Percentiles rank a stretch among this genome's conserved stretches.
Conservation (phyloP, 2,797 vertebrate species). For the Alfaro cultratus region DNA sequence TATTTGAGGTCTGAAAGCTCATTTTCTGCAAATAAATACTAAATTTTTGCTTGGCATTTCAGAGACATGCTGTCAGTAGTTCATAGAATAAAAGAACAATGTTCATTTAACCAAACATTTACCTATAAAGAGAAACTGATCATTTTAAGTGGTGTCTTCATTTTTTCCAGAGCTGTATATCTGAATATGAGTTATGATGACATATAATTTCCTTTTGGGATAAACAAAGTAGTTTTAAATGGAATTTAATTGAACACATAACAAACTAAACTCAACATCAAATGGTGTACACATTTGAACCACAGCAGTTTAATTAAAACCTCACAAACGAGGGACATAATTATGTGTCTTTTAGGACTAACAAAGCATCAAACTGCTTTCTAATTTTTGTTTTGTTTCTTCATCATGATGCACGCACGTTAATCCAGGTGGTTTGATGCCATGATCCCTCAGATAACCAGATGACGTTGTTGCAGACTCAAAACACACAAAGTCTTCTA, state of each 20-base stretch:
- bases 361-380: constrained; percentile 3
- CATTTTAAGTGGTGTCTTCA: too few species aligned
- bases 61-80: too few species aligned
- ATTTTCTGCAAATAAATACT: too few species aligned
- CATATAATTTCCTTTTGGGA: neutral
- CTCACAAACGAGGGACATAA: neutral
- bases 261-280: neutral
- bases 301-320: neutral
- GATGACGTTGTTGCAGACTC: constrained; percentile 48
- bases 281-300: neutral
- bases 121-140: too few species aligned
- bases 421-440: constrained; percentile 33
- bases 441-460: constrained; percentile 31
- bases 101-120: too few species aligned
- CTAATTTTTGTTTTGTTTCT: constrained; percentile 57
- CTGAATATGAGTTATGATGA: neutral
- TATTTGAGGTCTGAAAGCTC: too few species aligned
- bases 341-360: neutral
- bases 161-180: too few species aligned
- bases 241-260: neutral
- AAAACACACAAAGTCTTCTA: constrained; percentile 37
- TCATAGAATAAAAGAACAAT: too few species aligned
- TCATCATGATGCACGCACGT: constrained; percentile 44
- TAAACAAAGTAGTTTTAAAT: neutral
- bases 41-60: too few species aligned